Conservation (phyloP, 2,797 vertebrate genomes). For the Bradypodion pumilum region DNA sequence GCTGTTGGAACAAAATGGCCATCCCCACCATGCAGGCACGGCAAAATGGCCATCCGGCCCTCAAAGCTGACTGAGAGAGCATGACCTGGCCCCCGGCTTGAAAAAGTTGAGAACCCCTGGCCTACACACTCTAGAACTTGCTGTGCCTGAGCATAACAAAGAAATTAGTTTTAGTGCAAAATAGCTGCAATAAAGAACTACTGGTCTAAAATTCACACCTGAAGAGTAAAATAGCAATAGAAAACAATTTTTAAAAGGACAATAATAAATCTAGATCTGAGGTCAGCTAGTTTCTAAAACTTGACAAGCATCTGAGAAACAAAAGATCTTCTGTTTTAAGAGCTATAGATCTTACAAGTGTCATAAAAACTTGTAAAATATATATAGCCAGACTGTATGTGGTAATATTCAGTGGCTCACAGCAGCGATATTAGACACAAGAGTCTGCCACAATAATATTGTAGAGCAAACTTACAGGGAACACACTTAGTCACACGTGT, state of each 20-base stretch:
- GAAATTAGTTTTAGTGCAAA: not conserved
- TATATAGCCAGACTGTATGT: not conserved
- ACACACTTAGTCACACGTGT: slow-evolving; percentile 15
- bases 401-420: not conserved
- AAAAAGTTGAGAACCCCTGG: too few relatives aligned
- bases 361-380: not conserved
- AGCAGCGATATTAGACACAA: not conserved
- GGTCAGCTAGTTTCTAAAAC: not conserved
- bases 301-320: not conserved
- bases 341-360: not conserved
- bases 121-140: not conserved
- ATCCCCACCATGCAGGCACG: too few relatives aligned
- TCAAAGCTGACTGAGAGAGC: too few relatives aligned
- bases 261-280: not conserved
- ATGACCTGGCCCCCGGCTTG: too few relatives aligned
- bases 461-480: slow-evolving; percentile 21
- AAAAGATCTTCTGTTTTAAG: not conserved
- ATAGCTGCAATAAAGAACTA: not conserved
- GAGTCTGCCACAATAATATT: not conserved
- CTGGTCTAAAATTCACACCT: not conserved
- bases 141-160: not conserved
- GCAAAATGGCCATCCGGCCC: too few relatives aligned
- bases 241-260: not conserved
- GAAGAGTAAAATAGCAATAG: not conserved
- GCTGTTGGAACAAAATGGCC: too few relatives aligned